Evolutionary conservation across 2,113 vertebrate species (phyloP), one percentile per base, ranked within the genome.

Genomic region (Pardalotus punctatus): DNA sequence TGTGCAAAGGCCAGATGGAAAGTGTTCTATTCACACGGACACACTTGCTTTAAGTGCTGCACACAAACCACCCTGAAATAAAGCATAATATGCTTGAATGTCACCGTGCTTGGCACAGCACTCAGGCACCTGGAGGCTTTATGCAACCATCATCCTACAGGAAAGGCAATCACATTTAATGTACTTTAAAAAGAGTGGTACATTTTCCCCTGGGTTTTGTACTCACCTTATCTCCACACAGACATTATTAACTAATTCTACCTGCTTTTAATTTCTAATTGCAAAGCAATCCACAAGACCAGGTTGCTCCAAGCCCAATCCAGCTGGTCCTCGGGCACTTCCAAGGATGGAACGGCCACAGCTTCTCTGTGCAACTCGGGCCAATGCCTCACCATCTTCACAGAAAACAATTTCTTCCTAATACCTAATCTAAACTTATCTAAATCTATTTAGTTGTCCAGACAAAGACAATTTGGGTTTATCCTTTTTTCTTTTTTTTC

Each of bases 1-100:
- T 33, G 67, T 53, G 57, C 64, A 95, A 96, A 94, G 93, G 95
- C 65, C 95, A 93, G 83, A 61, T 85, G 73, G 61, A 85, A 89
- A 93, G 66, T 23, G 53, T 6, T 86, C 54, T 28, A n/a, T 65
- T 85, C 83, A 67, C 86, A 85, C 10, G 76, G 94, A 95, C 94
- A 67, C 83, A 20, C 89, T 86, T 5, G 2, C 86, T 92, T 19
- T 65, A 48, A 83, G 88, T 64, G 64, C 77, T 61, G 18, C 60
- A 11, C 43, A 54, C 71, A 91, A 64, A 91, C 62, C 67, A 43
- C 0, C 3, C 65, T 86, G 86, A 94, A 90, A 92, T 70, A 88
- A 90, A 94, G 71, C 11, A 5, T 10, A 82, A 69, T 74, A 3
- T 22, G n/a, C 69, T 45, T 86, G 88, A 93, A 93, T 88, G 72